These are phyloP conservation scores for Halcyon smyrnensis DNA, from an alignment of 2,797 vertebrate genomes.

Conservation along the genomic window DNA sequence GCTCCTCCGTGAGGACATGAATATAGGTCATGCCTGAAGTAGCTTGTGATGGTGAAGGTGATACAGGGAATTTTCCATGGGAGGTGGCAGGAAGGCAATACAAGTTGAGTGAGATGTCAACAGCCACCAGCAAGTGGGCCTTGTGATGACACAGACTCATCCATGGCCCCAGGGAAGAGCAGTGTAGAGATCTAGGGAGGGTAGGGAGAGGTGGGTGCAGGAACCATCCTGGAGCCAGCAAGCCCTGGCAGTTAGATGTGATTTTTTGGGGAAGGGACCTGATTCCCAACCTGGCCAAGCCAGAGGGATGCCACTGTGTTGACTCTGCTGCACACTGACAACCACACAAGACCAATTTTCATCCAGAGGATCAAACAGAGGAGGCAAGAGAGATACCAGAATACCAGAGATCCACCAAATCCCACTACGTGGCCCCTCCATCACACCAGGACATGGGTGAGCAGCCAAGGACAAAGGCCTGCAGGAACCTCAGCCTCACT, in stretches of 20 bases:
- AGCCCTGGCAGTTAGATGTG: neutral
- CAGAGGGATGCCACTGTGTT: neutral
- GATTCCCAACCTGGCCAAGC: neutral
- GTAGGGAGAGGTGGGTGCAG: neutral
- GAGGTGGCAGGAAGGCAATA: neutral
- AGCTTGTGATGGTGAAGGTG: neutral
- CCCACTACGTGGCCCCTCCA: neutral
- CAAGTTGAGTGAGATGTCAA: neutral
- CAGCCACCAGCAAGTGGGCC: neutral
- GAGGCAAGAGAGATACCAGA: neutral
- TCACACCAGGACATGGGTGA: neutral
- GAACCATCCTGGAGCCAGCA: neutral
- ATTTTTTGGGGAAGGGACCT: neutral
- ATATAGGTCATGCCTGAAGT: neutral
- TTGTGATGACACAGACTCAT: neutral
- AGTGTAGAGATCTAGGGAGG: accelerated
- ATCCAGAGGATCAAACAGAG: neutral
- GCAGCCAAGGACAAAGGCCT: neutral
- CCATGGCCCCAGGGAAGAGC: neutral
- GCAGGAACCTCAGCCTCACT: accelerated
- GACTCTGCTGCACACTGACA: neutral
- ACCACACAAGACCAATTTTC: accelerated
- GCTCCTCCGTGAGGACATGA: neutral
- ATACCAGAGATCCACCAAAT: neutral
- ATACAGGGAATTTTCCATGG: neutral